Base-by-base conservation (phyloP, 1,140 invertebrate species). In the Ceratina calcarata region DNA sequence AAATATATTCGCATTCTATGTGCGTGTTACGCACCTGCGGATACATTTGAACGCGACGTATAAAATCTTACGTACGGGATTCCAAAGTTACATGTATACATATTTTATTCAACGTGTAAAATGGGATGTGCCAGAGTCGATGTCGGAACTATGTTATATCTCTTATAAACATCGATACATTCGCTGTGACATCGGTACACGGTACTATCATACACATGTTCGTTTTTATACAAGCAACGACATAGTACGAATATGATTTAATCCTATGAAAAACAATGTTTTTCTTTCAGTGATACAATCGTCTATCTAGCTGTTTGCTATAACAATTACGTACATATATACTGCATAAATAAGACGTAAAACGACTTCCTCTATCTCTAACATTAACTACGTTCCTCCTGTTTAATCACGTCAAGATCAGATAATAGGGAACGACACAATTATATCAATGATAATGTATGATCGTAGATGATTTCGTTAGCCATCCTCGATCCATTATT, bases 351-450 rank as follows among this genome's bases (percentile, higher is more conserved):
- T 60, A 64, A 20, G 67, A 78, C 49, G 49, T 16, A 22, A 4
- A 7, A 55, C 22, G 10, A 15, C 1, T 62, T 37, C 27, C 2
- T 64, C 45, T 66, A 61, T 22, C 27, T 55, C 37, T 13, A 45
- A 78, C 78, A 80, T 74, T 60, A 8, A 84, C 37, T 83, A 55
- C 64, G 32, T 83, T 12, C 32, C 20, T 45, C 69, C 16, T 66
- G 13, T 69, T 80, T 84, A 84, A 83, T 75, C 27, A 66, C 37
- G 78, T 83, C 45, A 4, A 79, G 18, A 15, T 74, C 24, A 24
- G 20, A 57, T 22, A 74, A 78, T 10, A n/a, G 45, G 55, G 22
- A 22, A 53, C 49, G 32, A 55, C 51, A 55, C 15, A 13, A n/a
- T 67, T 18, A 2, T 27, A 51, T 51, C 4, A 32, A n/a, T n/a